These are phyloP conservation scores for Hephaestus fuliginosus DNA, from an alignment of 2,797 vertebrate species.

Conservation along the genomic window DNA sequence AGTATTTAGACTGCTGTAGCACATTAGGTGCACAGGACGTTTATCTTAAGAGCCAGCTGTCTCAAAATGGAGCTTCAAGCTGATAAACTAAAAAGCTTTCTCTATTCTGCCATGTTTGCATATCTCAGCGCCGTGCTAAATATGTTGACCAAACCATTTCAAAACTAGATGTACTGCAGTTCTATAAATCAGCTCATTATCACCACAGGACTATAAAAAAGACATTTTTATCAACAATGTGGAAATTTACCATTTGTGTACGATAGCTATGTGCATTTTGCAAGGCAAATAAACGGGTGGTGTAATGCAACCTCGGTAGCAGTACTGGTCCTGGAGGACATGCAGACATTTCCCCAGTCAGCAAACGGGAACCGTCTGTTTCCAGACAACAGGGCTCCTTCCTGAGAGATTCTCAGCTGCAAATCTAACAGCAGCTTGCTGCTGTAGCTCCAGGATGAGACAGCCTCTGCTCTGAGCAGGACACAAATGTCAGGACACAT, in stretches of 20 bases:
- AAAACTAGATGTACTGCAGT: conserved; percentile 8
- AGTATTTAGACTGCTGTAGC: conserved; percentile 27
- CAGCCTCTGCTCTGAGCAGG: conserved; percentile 30
- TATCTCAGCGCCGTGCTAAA: conserved; percentile 49
- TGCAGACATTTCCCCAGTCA: conserved; percentile 76
- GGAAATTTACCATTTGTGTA: conserved; percentile 6
- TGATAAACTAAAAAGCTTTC: conserved; percentile 45
- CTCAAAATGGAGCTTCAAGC: conserved; percentile 54
- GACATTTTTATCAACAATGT: conserved; percentile 19
- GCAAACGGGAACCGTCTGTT: conserved; percentile 79
- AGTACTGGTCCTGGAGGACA: conserved; percentile 72
- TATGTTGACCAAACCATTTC: conserved; percentile 32
- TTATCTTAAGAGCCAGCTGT: conserved; percentile 38
- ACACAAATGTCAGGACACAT: conserved; percentile 48
- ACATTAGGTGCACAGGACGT: conserved; percentile 25
- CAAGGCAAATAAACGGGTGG: conserved; percentile 64
- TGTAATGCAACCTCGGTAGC: conserved; percentile 50
- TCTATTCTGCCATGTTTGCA: conserved; percentile 53
- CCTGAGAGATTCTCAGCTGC: conserved; percentile 66
- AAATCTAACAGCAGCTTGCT: conserved; percentile 56
- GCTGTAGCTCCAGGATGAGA: conserved; percentile 43
- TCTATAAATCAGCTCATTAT: conserved; percentile 30
- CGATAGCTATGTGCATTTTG: conserved; percentile 55
- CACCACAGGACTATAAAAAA: conserved; percentile 19
- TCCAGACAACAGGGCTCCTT: conserved; percentile 80